phyloP scores from a whole-genome alignment of 2,888 invertebrate genomes.

The Octonoba sinensis region DNA sequence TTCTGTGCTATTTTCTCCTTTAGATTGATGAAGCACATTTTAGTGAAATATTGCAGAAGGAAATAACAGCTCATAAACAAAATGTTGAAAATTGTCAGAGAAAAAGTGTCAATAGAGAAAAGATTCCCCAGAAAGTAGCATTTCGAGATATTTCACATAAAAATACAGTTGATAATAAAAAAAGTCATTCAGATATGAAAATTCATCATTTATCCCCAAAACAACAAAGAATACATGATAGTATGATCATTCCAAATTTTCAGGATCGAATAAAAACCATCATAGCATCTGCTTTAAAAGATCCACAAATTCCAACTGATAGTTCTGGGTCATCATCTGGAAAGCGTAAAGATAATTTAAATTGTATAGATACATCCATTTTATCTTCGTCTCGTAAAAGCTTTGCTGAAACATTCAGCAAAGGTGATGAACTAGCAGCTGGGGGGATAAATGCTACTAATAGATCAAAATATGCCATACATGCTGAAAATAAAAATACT shows the following conservation, averaged over 20 bases:
- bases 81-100: constrained; percentile 22
- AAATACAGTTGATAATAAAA: constrained; percentile 75
- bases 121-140: constrained; percentile 26
- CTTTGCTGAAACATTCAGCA: not conserved
- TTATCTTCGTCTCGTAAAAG: constrained; percentile 19
- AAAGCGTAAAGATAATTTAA: constrained; percentile 7
- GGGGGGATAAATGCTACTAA: constrained; percentile 11
- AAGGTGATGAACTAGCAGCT: constrained; percentile 14
- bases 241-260: constrained; percentile 80
- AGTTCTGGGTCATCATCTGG: constrained; percentile 8
- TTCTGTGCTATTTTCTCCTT: constrained; percentile 8
- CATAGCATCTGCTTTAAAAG: constrained; percentile 73
- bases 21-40: constrained; percentile 37
- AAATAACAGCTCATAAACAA: constrained; percentile 23
- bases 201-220: constrained; percentile 24
- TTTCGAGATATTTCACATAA: constrained; percentile 75
- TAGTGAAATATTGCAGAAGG: constrained; percentile 37
- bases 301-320: constrained; percentile 47
- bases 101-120: constrained; percentile 12
- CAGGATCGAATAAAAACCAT: constrained; percentile 90
- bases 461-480: not conserved
- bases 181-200: constrained; percentile 27
- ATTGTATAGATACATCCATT: not conserved
- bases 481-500: constrained; percentile 13
- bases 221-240: constrained; percentile 55